Evolutionary conservation across 2,113 vertebrate genomes (phyloP).

Genomic region (Elanus axillaris): DNA sequence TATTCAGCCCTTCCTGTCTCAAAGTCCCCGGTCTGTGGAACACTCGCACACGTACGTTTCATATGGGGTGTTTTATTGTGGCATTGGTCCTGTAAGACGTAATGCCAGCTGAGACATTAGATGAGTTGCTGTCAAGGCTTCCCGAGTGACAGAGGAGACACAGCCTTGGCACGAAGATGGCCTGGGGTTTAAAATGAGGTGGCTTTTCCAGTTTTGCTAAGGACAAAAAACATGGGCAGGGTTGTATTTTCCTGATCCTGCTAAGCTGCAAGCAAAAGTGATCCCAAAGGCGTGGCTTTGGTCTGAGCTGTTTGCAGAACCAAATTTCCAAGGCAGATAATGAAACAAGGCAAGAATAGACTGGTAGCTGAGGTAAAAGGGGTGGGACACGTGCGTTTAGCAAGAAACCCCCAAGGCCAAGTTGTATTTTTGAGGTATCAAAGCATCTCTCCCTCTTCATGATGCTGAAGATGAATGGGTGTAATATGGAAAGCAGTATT

Average conservation of each 20-base stretch:
- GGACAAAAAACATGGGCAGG: neutral
- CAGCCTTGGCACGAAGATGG: neutral
- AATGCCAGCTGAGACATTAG: neutral
- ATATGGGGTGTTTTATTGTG: neutral
- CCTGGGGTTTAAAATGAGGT: neutral
- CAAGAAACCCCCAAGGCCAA: neutral
- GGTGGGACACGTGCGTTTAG: neutral
- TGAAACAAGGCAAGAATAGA: neutral
- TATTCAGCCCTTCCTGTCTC: neutral
- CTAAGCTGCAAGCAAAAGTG: neutral
- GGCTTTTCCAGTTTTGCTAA: neutral
- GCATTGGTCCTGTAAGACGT: neutral
- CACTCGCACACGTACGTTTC: rapidly evolving
- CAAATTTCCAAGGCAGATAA: neutral
- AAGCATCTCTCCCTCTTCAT: neutral
- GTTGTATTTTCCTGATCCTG: neutral
- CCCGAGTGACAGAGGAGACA: neutral
- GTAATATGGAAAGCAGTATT: neutral
- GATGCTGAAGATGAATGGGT: neutral
- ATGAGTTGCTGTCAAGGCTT: neutral
- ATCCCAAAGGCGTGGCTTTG: neutral
- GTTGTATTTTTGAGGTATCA: neutral
- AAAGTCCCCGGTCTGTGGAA: neutral
- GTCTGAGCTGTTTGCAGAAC: neutral
- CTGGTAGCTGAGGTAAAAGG: neutral